phyloP scores from a whole-genome alignment of 2,888 invertebrate genomes.

The Scaeva pyrastri region DNA sequence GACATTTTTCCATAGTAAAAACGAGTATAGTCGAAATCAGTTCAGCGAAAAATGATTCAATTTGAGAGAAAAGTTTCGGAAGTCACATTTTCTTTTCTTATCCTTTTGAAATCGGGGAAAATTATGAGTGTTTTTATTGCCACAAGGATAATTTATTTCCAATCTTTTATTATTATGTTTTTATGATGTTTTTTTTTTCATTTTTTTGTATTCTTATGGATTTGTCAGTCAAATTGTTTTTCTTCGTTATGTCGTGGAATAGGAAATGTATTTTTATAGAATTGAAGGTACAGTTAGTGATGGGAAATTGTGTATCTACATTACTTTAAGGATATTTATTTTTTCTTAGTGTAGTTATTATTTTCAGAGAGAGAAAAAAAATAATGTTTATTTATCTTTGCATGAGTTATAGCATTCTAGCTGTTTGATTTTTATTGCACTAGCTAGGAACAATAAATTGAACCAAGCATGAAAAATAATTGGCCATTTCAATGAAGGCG shows the following conservation, averaged over 20 bases:
- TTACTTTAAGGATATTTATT: conserved; percentile 18
- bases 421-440: conserved; percentile 65
- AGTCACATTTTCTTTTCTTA: conserved; percentile 45
- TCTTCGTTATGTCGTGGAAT: conserved; percentile 6
- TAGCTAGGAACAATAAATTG: conserved; percentile 73
- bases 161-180: conserved; percentile 75
- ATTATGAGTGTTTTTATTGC: conserved; percentile 75
- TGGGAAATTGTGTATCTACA: conserved; percentile 19
- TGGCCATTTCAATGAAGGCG: conserved; percentile 62
- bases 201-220: conserved; percentile 1
- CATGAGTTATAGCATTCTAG: conserved; percentile 66
- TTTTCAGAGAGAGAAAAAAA: conserved; percentile 3
- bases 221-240: conserved; percentile 69
- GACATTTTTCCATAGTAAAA: conserved; percentile 7
- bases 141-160: conserved; percentile 76
- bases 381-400: conserved; percentile 67
- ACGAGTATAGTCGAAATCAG: not conserved
- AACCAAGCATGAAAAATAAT: conserved; percentile 73
- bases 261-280: not conserved
- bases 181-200: conserved; percentile 59
- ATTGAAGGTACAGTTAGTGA: not conserved
- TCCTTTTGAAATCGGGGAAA: conserved; percentile 70
- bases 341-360: too few relatives aligned
- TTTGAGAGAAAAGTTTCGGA: conserved; percentile 62
- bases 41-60: conserved; percentile 56